A percentile compares a stretch with the other conserved stretches of the same genome.
Evolutionary conservation across 2,797 vertebrate species (phyloP).

Genomic region (Neostethus bicornis): DNA sequence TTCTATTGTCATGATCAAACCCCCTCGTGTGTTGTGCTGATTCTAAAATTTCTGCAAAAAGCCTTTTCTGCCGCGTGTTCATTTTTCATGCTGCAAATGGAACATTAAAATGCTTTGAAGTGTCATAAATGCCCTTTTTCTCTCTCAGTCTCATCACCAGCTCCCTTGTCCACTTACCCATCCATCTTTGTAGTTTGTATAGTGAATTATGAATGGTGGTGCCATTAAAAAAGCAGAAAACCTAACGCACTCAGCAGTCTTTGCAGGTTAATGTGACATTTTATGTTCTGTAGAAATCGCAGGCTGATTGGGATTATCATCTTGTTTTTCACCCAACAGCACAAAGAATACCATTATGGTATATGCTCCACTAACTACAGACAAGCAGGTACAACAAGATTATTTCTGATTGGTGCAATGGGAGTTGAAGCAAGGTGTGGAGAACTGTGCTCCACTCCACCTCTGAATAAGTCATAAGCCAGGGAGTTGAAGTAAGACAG

Average conservation of each 20-base stretch:
- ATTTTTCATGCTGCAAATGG: constrained; percentile 44
- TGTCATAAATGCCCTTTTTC: constrained; percentile 52
- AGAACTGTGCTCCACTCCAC: constrained; percentile 50
- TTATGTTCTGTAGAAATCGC: background rate
- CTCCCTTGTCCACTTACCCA: constrained; percentile 35
- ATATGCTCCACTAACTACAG: constrained; percentile 20
- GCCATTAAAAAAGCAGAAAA: constrained; percentile 47
- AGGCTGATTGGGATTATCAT: constrained; percentile 3
- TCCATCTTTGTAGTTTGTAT: constrained; percentile 66
- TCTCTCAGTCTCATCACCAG: constrained; percentile 36
- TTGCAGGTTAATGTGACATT: constrained; percentile 29
- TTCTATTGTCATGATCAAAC: constrained; percentile 17
- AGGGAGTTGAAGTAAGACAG: constrained; percentile 51
- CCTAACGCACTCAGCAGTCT: constrained; percentile 15
- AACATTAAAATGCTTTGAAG: constrained; percentile 65
- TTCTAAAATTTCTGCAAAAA: constrained; percentile 31
- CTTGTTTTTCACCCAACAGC: background rate
- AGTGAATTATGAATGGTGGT: constrained; percentile 60
- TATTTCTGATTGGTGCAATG: constrained; percentile 45
- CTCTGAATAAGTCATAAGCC: constrained; percentile 74
- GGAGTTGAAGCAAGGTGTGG: constrained; percentile 38
- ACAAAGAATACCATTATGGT: constrained; percentile 1
- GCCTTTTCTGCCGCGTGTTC: constrained; percentile 18
- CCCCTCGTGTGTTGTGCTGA: constrained; percentile 24
- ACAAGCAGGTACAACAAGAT: constrained; percentile 16